Evolutionary conservation across 2,797 vertebrate genomes (phyloP).

Genomic region (Mergus octosetaceus): DNA sequence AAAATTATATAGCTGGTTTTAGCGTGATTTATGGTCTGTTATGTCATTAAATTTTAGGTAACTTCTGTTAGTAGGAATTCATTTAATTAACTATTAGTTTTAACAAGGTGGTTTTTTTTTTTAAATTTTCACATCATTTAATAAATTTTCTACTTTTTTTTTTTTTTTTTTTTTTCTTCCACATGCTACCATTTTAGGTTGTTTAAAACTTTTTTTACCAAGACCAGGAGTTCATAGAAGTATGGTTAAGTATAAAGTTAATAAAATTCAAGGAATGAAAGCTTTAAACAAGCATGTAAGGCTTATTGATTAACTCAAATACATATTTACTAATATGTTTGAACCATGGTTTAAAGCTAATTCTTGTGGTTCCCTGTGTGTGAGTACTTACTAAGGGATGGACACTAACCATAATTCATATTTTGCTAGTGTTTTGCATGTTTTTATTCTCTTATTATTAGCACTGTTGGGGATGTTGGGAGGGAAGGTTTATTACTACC

Average conservation of each 20-base stretch:
- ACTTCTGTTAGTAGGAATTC: background rate
- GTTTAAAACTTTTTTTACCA: constrained; percentile 75
- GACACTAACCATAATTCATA: constrained; percentile 51
- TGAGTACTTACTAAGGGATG: constrained; percentile 65
- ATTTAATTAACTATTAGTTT: constrained; percentile 15
- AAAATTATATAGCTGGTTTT: background rate
- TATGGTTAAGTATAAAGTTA: constrained; percentile 80
- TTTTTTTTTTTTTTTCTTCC: constrained; percentile 58
- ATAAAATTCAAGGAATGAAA: constrained; percentile 70
- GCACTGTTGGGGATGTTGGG: constrained; percentile 15
- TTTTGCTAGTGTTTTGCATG: constrained; percentile 68
- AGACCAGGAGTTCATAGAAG: constrained; percentile 76
- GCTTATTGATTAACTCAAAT: constrained; percentile 71
- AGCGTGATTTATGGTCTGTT: background rate
- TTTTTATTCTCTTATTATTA: constrained; percentile 40
- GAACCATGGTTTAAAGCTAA: constrained; percentile 64
- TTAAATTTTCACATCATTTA: constrained; percentile 37
- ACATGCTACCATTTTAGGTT: constrained; percentile 77
- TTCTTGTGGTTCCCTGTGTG: constrained; percentile 58
- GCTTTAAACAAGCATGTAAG: constrained; percentile 81
- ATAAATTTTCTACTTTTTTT: constrained; percentile 51
- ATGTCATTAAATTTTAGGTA: background rate
- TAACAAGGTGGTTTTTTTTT: background rate
- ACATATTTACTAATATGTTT: constrained; percentile 78
- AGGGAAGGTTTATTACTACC: background rate